Percentiles rank a stretch among this genome's conserved stretches.
Conservation (phyloP, 2,113 vertebrate genomes). For the Charina bottae region DNA sequence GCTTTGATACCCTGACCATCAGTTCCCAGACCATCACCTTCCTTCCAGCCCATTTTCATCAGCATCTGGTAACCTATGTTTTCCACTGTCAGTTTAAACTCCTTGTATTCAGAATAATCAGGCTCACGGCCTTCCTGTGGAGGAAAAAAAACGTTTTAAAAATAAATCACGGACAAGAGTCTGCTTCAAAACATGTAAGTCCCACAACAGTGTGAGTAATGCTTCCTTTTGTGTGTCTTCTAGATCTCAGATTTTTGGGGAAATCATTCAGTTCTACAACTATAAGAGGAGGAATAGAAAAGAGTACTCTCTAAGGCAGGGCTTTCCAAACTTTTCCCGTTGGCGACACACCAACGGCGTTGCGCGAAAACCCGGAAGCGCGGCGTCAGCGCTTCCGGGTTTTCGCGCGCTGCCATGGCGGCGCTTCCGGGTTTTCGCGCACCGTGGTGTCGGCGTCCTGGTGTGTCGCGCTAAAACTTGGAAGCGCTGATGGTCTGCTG, state of each 20-base stretch:
- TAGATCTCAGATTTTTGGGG: not conserved
- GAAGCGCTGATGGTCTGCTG: too few species aligned
- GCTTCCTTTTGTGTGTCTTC: not conserved
- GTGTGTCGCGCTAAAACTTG: too few species aligned
- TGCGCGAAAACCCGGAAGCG: too few species aligned
- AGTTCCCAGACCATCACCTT: constrained; percentile 92
- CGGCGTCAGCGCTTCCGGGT: too few species aligned
- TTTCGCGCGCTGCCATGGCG: too few species aligned
- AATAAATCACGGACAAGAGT: not conserved
- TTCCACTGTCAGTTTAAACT: constrained; percentile 97
- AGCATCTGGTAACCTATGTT: constrained; percentile 98
- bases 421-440: too few species aligned
- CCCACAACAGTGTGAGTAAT: not conserved
- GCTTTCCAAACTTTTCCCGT: too few species aligned
- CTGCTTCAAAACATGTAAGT: not conserved
- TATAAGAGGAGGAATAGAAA: not conserved
- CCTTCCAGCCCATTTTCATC: constrained; percentile 99
- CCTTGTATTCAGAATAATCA: constrained; percentile 97
- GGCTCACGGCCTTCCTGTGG: constrained; percentile 93
- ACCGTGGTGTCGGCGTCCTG: too few species aligned
- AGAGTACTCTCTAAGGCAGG: not conserved
- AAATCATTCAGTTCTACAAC: not conserved
- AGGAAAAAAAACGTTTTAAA: not conserved
- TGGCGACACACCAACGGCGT: too few species aligned
- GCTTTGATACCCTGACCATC: constrained; percentile 94